Percentiles rank a stretch among this genome's conserved stretches.
Conservation (phyloP, 2,888 invertebrate species). For the Schizotus pectinicornis region DNA sequence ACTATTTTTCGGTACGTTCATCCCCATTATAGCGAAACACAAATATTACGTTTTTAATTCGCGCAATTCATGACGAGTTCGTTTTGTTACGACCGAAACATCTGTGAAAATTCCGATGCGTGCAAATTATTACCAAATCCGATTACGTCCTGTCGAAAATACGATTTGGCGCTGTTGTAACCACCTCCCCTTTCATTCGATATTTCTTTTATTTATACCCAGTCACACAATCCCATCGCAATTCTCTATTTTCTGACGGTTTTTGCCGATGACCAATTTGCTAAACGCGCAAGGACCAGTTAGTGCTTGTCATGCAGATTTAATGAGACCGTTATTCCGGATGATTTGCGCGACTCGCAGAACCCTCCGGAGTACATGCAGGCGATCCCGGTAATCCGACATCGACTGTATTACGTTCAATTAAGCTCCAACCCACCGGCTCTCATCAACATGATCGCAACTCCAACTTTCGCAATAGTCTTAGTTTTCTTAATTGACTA, state of each 20-base stretch:
- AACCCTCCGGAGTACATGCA: neutral
- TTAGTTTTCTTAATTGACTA: constrained; percentile 12
- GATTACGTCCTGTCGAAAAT: neutral
- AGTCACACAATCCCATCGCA: neutral
- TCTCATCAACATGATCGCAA: constrained; percentile 5
- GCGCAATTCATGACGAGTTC: no score
- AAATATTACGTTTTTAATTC: no score
- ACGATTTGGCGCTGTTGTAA: neutral
- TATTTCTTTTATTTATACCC: neutral
- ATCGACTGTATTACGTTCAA: neutral
- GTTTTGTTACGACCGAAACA: no score
- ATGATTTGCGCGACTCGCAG: neutral
- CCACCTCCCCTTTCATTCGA: neutral
- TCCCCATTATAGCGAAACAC: no score
- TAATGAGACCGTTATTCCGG: neutral
- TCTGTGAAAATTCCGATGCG: neutral
- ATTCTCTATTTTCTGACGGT: neutral
- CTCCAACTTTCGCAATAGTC: constrained; percentile 1
- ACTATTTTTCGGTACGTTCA: neutral
- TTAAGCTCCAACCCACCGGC: neutral
- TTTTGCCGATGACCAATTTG: neutral
- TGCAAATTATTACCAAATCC: neutral
- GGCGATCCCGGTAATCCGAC: neutral
- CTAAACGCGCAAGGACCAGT: neutral
- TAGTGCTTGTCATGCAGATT: neutral